phyloP scores from a whole-genome alignment of 64 coral and sea anemone species.

The Porites lutea region DNA sequence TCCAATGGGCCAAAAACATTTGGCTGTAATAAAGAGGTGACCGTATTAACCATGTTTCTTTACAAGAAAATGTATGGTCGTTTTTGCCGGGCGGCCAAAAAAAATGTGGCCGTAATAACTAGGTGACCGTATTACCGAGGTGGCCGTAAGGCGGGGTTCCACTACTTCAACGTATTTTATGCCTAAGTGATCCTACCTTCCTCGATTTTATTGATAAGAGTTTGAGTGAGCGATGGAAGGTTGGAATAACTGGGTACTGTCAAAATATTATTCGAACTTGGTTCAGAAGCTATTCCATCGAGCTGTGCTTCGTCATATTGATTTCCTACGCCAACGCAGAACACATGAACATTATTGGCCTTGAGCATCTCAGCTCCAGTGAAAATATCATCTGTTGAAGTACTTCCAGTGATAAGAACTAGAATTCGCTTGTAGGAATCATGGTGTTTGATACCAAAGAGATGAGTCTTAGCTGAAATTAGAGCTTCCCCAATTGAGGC shows the following conservation, averaged over 20 bases:
- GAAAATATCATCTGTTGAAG: conserved; percentile 83
- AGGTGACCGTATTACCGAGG: no score
- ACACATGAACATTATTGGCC: conserved; percentile 58
- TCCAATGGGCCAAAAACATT: no score
- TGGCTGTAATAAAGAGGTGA: no score
- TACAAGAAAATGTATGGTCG: no score
- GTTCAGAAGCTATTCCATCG: conserved; percentile 76
- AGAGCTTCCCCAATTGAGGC: conserved; percentile 44
- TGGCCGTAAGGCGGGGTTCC: no score
- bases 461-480: conserved; percentile 41
- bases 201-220: conserved; percentile 72
- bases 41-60: no score
- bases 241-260: conserved; percentile 25
- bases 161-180: no score
- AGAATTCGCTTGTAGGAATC: conserved; percentile 72
- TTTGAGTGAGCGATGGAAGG: conserved; percentile 40
- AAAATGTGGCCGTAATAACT: no score
- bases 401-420: conserved; percentile 63
- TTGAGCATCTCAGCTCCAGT: conserved; percentile 59
- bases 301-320: conserved; percentile 65
- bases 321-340: conserved; percentile 67
- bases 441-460: conserved; percentile 76
- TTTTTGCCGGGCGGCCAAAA: no score
- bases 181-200: conserved; percentile 55
- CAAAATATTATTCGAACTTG: conserved; percentile 52